Evolutionary conservation across 2,888 invertebrate genomes (phyloP).

Genomic region (Meiosimyza decipiens): DNA sequence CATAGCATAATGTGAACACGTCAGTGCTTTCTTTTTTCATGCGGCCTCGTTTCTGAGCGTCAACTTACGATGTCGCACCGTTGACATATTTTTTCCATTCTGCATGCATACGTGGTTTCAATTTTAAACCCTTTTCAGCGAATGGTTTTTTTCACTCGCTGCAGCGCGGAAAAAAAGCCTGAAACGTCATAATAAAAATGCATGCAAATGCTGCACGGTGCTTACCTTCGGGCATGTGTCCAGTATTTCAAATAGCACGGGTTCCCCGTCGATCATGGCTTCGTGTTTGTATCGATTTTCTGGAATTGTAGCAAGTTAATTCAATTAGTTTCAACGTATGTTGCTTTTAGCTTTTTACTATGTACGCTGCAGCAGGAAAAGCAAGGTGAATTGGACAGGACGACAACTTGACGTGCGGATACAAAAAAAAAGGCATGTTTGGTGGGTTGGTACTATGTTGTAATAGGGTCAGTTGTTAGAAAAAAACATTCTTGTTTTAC

Average conservation of each 20-base stretch:
- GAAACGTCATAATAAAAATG: neutral
- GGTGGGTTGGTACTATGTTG: too few relatives aligned
- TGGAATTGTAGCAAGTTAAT: constrained; percentile 67
- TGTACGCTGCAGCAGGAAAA: neutral
- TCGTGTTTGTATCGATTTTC: constrained; percentile 93
- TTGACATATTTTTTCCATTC: constrained; percentile 9
- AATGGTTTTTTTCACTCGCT: neutral
- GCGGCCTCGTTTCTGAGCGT: too few relatives aligned
- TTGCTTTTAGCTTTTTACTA: neutral
- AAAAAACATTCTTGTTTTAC: too few relatives aligned
- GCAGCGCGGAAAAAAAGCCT: neutral
- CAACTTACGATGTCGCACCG: neutral
- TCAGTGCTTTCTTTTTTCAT: too few relatives aligned
- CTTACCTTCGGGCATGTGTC: constrained; percentile 80
- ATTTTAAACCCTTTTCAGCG: neutral
- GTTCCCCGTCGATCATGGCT: constrained; percentile 87
- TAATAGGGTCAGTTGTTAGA: too few relatives aligned
- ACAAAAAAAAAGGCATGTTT: too few relatives aligned
- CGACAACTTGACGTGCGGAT: neutral
- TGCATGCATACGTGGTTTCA: neutral
- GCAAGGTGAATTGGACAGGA: constrained; percentile 2
- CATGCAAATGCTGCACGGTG: neutral
- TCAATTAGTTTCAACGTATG: neutral
- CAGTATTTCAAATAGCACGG: constrained; percentile 88
- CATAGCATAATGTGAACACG: too few relatives aligned